Percentiles rank a stretch among this genome's conserved stretches.
Conservation (phyloP, 2,113 vertebrate genomes). For the Ciconia boyciana region DNA sequence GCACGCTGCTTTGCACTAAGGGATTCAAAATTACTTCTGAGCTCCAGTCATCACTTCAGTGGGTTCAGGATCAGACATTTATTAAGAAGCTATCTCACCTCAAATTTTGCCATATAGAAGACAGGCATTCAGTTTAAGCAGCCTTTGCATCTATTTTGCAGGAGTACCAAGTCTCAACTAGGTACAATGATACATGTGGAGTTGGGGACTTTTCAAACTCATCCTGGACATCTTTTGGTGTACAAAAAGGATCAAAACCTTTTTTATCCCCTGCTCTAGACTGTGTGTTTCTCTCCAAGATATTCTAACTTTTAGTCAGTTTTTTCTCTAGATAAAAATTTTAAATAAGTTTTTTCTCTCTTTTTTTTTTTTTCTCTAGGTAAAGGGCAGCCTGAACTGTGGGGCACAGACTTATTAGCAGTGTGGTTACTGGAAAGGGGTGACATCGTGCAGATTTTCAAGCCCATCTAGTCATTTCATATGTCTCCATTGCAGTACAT, state of each 20-base stretch:
- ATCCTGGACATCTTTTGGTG: not conserved
- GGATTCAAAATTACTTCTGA: not conserved
- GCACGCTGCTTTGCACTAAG: not conserved
- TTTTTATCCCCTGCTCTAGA: not conserved
- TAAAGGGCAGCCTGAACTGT: not conserved
- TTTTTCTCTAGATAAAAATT: not conserved
- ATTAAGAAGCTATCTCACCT: not conserved
- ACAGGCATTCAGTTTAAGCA: not conserved
- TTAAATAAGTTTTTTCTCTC: not conserved
- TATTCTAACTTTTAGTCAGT: not conserved
- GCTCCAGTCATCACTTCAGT: not conserved
- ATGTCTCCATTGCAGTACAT: not conserved
- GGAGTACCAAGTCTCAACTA: not conserved
- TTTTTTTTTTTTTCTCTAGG: not conserved
- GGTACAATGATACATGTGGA: not conserved
- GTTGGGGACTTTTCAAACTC: not conserved
- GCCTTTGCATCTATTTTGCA: not conserved
- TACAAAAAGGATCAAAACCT: not conserved
- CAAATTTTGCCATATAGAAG: not conserved
- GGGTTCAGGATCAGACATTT: not conserved
- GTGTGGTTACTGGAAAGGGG: fast-evolving
- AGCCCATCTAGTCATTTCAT: not conserved
- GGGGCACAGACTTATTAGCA: not conserved
- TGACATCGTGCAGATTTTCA: not conserved
- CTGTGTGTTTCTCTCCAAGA: not conserved